Conservation (phyloP, 2,797 vertebrate genomes). For the Chelmon rostratus region DNA sequence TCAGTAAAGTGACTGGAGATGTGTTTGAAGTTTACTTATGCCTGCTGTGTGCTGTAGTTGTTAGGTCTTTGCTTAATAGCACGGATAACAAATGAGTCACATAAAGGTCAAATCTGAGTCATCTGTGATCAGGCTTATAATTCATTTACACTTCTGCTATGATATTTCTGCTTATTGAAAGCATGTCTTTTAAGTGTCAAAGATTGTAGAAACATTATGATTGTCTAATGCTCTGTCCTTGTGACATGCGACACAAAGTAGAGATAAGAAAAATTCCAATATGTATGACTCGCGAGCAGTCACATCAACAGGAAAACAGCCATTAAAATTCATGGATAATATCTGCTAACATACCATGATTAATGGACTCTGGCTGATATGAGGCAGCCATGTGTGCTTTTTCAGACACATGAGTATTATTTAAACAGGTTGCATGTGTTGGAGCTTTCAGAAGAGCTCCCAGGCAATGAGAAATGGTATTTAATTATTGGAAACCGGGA, state of each 20-base stretch:
- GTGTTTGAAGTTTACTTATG: slow-evolving; percentile 28
- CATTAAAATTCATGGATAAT: no score
- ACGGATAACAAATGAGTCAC: background rate
- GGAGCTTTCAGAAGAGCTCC: background rate
- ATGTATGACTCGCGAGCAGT: background rate
- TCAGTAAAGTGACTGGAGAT: slow-evolving; percentile 12
- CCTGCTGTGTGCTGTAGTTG: background rate
- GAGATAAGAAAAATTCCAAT: background rate
- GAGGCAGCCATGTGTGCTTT: background rate
- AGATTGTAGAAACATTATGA: no score
- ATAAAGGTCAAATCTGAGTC: background rate
- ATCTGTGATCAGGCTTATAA: background rate
- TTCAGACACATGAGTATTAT: background rate
- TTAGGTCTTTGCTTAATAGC: background rate
- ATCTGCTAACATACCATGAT: background rate
- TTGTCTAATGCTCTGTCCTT: background rate
- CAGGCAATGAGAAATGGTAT: background rate
- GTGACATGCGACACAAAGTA: background rate
- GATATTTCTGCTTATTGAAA: background rate
- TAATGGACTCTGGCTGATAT: background rate
- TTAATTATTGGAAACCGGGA: background rate
- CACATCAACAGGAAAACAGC: background rate
- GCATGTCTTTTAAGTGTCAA: background rate
- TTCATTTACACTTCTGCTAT: background rate
- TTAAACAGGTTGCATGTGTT: background rate